These are phyloP conservation scores for Mola mola DNA, from an alignment of 2,113 vertebrate species.

Conservation along the genomic window DNA sequence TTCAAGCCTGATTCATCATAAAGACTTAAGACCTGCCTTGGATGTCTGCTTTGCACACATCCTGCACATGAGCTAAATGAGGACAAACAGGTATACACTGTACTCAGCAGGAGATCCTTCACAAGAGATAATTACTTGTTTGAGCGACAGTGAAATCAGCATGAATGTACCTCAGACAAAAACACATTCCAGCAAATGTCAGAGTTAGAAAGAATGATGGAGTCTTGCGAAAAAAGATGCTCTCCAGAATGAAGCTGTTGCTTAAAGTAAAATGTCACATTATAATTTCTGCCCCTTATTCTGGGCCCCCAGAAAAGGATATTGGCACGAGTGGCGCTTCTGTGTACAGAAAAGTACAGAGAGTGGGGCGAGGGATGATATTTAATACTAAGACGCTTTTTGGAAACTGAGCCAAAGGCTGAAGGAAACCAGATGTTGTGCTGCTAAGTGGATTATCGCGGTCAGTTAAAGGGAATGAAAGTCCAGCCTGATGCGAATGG, in stretches of 20 bases:
- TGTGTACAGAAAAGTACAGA: background rate
- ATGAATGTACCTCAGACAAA: constrained; percentile 9
- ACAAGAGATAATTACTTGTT: background rate
- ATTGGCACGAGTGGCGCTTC: constrained; percentile 3
- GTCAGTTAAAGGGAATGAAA: constrained; percentile 49
- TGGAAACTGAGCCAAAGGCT: constrained; percentile 36
- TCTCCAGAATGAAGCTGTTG: constrained; percentile 12
- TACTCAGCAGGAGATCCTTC: background rate
- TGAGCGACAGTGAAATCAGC: constrained; percentile 1
- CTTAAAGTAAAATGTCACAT: constrained; percentile 25
- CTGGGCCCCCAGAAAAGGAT: background rate
- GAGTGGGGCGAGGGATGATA: constrained; percentile 19
- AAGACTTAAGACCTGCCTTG: background rate
- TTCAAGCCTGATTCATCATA: too few species aligned
- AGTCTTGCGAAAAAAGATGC: constrained; percentile 16
- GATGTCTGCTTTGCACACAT: background rate
- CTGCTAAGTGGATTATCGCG: constrained; percentile 51
- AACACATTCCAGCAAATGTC: constrained; percentile 23
- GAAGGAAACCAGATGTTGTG: constrained; percentile 24
- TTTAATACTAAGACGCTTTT: constrained; percentile 46
- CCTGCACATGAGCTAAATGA: background rate
- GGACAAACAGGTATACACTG: background rate
- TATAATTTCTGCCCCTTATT: constrained; percentile 12
- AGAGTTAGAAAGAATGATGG: constrained; percentile 9
- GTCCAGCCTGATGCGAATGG: constrained; percentile 19